phyloP scores from a whole-genome alignment of 2,888 invertebrate genomes.

The Caenorhabditis wallacei region DNA sequence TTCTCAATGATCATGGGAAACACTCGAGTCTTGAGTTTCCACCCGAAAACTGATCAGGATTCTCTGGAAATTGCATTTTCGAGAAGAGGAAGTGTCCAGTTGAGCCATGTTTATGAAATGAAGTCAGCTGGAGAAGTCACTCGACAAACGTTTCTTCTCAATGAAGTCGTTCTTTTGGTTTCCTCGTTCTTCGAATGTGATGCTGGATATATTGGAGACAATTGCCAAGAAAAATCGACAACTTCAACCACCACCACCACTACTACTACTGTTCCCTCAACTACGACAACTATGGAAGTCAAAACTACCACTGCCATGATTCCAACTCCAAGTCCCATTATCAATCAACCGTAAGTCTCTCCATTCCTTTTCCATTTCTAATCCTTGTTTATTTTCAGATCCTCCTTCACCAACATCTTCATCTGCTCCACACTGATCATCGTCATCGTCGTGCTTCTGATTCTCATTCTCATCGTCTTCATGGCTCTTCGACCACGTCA shows the following conservation, averaged over 20 bases:
- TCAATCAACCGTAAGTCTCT: not conserved
- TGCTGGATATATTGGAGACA: constrained; percentile 15
- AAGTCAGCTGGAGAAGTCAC: not conserved
- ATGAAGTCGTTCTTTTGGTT: constrained; percentile 8
- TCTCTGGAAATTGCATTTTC: constrained; percentile 1
- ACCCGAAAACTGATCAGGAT: constrained; percentile 7
- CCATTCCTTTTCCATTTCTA: not conserved
- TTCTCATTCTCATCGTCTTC: constrained; percentile 16
- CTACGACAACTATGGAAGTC: too few relatives aligned
- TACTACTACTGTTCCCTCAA: too few relatives aligned
- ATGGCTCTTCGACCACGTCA: not conserved
- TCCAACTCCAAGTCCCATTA: too few relatives aligned
- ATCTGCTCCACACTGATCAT: not conserved
- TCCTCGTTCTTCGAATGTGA: constrained; percentile 29
- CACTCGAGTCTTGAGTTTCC: constrained; percentile 16
- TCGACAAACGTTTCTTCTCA: not conserved
- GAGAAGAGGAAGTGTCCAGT: not conserved
- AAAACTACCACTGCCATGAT: not conserved
- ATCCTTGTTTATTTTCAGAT: not conserved
- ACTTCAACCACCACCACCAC: not conserved
- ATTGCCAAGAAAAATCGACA: not conserved
- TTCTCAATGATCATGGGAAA: constrained; percentile 9
- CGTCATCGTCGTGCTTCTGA: not conserved
- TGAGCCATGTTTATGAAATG: not conserved
- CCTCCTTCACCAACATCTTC: constrained; percentile 1